Conservation (phyloP, 2,888 invertebrate species). For the Sesia bembeciformis region DNA sequence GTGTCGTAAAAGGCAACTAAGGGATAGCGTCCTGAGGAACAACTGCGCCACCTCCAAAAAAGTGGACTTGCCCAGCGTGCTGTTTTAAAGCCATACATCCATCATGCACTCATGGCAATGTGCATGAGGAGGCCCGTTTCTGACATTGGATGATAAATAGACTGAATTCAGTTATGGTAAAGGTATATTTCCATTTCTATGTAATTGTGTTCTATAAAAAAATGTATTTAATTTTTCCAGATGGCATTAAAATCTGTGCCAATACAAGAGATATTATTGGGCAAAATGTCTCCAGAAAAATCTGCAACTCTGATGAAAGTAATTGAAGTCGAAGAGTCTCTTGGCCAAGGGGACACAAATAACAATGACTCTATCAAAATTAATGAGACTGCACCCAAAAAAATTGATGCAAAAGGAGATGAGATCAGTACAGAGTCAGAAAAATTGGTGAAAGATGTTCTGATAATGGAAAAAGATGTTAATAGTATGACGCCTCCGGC, state of each 20-base stretch:
- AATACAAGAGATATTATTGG: slow-evolving; percentile 58
- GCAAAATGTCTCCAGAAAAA: slow-evolving; percentile 31
- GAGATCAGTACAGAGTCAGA: neutral
- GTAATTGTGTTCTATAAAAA: no score
- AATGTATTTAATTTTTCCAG: slow-evolving; percentile 32
- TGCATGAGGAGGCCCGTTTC: no score
- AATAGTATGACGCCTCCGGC: slow-evolving; percentile 56
- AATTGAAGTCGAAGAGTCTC: slow-evolving; percentile 30
- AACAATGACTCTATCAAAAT: slow-evolving; percentile 32
- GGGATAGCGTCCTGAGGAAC: no score
- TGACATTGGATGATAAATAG: no score
- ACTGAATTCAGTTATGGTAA: no score
- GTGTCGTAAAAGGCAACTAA: no score
- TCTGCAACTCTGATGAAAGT: slow-evolving; percentile 40
- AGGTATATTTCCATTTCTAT: no score
- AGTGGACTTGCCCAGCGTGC: no score
- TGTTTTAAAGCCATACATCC: no score
- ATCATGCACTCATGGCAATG: no score
- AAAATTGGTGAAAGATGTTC: slow-evolving; percentile 29
- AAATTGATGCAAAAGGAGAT: slow-evolving; percentile 5
- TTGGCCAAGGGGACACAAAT: slow-evolving; percentile 31
- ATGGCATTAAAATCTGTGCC: slow-evolving; percentile 71
- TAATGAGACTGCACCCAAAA: slow-evolving; percentile 5
- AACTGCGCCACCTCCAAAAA: no score
- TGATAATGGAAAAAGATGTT: slow-evolving; percentile 22